Base-by-base conservation (phyloP, 2,113 vertebrate genomes). In the Crotalus viridis region DNA sequence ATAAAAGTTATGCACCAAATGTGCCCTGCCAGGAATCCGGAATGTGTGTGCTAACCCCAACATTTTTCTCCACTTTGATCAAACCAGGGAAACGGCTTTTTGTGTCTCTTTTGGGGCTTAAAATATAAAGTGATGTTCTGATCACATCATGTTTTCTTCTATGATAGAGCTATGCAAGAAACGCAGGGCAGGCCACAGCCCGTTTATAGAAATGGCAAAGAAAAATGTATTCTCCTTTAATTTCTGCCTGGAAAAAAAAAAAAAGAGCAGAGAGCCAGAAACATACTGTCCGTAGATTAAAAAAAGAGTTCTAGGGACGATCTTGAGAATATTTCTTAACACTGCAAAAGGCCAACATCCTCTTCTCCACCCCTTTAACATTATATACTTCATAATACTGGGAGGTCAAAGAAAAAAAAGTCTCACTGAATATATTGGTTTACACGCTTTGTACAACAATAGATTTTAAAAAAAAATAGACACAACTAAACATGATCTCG, bases 401-500 rank as follows among this genome's bases (percentile, higher is more conserved):
- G 89, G 24, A 87, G 86, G 56, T 48, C 1, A 89, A 59, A 85
- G 22, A 4, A 28, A 88, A 88, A 56, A 26, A 59, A 19, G 13
- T 12, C 69, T 51, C 55, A 48, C 10, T 39, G 22, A 64, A 64
- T 59, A 87, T 64, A 54, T 33, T 52, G 64, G 56, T 39, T 86
- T 90, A 43, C 43, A 46, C 46, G 39, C 81, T 93, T 93, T 90
- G 85, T 91, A 93, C 88, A 94, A 61, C 54, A 59, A 86, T 13
- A 89, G 59, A n/a, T 2, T 26, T 26, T 3, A 0, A 15, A 87
- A 86, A 86, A 54, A 74, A 97, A 98, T 69, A 95, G 95, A 96
- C 98, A 98, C 97, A 97, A 89, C 88, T 89, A 93, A 52, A 92
- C 52, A 92, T 54, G 89, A 22, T 43, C 39, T 81, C 8, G 6